Base-by-base conservation (phyloP, 2,888 invertebrate species). In the Sycophila texana region DNA sequence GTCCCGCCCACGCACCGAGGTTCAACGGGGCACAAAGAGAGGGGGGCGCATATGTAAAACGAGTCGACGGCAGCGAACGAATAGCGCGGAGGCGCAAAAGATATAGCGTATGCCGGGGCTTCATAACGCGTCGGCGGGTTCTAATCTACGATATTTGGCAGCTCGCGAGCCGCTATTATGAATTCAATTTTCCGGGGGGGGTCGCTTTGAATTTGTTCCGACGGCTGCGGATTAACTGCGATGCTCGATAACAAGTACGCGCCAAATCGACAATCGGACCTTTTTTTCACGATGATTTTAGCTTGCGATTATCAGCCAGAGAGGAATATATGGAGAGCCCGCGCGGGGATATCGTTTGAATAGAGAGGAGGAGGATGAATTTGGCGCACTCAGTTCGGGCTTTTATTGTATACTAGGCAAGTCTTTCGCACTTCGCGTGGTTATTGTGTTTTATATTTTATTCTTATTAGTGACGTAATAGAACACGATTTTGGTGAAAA, bases 91-190 rank as follows among this genome's bases (percentile, higher is more conserved):
- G 53, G 16, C 5, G 26, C 4, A 61, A 53, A 72, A 71, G 58
- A 68, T 58, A 60, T 39, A 74, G 75, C 39, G 61, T 49, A 79
- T 60, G 58, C 61, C 53, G 30, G 57, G 39, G 39, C 60, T 49
- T 72, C 63, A 63, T 60, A 76, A 63, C 49, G 63, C 39, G 22
- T 57, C 16, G 58, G 30, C 55, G 47, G 61, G 20, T 68, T 79
- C 49, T 72, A 67, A 79, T 75, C 75, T 61, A 72, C 18, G 79
- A 60, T 70, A 78, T 78, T 78, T 55, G 30, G 58, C 58, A 26
- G 20, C 10, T 47, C 74, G 58, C 39, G 55, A n/a, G 2, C 16
- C 30, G 61, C 66, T 74, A 71, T 79, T 79, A 74, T 79, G 47
- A 74, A 79, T 79, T 79, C 53, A 70, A 70, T 68, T 65, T 70